Base-by-base conservation (phyloP, 2,888 invertebrate genomes). In the Limenitis camilla region DNA sequence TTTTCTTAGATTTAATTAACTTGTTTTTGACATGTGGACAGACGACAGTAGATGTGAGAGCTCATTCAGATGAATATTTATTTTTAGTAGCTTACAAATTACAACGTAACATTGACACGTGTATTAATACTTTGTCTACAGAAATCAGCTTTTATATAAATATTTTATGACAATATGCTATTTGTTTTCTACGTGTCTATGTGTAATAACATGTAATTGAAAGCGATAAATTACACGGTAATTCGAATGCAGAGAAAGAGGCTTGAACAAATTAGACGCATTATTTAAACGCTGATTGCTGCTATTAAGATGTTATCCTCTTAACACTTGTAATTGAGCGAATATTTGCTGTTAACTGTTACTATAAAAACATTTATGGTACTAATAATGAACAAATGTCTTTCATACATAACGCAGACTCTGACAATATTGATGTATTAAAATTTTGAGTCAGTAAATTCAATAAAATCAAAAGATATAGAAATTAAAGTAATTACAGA, bases 91-190 rank as follows among this genome's bases (percentile, higher is more conserved):
- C 28, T 28, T n/a, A 27, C 33, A 28, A 10, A 27, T 27, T 44
- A 44, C 35, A 44, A 44, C 27, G 35, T 44, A 44, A 28, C 5
- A 6, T 44, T 44, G 19, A 44, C 33, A 44, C 44, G 33, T 44
- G 19, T 33, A 19, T 19, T 19, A 3, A 19, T 19, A 19, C 19
- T 19, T 3, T 19, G 19, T 19, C n/a, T n/a, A n/a, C n/a, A n/a
- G n/a, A n/a, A n/a, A n/a, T n/a, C 19, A 19, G 19, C 19, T 19
- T 19, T 19, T 19, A n/a, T n/a, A n/a, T n/a, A n/a, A n/a, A n/a
- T n/a, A 19, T 19, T 19, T 19, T 2, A 19, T 19, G 19, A 19
- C 19, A 19, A 19, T 19, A 19, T 19, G 19, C 19, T 19, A 19
- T 19, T 19, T 19, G 3, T 19, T 19, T 19, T 19, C 19, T 19